These are phyloP conservation scores for Cephalopachus bancanus DNA, from an alignment of 2,797 vertebrate genomes.

Conservation along the genomic window DNA sequence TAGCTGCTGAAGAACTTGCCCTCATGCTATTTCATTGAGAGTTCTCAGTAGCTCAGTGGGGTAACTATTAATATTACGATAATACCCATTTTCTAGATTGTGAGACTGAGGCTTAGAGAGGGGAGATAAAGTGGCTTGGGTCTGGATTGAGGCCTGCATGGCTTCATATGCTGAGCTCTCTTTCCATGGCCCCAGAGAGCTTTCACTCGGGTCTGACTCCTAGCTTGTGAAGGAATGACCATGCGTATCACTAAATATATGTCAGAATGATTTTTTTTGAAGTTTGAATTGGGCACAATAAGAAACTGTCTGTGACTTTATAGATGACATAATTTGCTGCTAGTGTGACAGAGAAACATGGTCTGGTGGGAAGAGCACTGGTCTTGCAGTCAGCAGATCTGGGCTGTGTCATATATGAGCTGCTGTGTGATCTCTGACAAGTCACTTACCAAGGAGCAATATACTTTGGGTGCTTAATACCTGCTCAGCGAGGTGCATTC, in stretches of 20 bases:
- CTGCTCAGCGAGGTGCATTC: rapidly evolving
- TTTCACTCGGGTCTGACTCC: neutral
- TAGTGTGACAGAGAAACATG: neutral
- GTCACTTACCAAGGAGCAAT: neutral
- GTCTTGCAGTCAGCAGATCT: neutral
- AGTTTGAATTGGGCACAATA: neutral
- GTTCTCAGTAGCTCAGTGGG: neutral
- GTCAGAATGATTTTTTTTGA: neutral
- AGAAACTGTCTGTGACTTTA: neutral
- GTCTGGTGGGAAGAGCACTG: neutral
- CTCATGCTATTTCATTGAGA: neutral
- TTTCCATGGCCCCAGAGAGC: neutral
- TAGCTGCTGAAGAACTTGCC: neutral
- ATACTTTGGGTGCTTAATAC: neutral
- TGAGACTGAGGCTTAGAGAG: neutral
- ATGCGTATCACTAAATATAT: rapidly evolving
- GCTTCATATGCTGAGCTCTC: neutral
- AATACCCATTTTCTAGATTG: neutral
- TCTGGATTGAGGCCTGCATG: neutral
- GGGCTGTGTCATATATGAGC: neutral
- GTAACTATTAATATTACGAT: neutral
- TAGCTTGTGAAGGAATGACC: neutral
- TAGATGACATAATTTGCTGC: neutral
- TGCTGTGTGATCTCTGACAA: neutral
- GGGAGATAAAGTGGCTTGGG: neutral